Conservation (phyloP, 2,888 invertebrate genomes). For the Tenthredo scrophulariae region DNA sequence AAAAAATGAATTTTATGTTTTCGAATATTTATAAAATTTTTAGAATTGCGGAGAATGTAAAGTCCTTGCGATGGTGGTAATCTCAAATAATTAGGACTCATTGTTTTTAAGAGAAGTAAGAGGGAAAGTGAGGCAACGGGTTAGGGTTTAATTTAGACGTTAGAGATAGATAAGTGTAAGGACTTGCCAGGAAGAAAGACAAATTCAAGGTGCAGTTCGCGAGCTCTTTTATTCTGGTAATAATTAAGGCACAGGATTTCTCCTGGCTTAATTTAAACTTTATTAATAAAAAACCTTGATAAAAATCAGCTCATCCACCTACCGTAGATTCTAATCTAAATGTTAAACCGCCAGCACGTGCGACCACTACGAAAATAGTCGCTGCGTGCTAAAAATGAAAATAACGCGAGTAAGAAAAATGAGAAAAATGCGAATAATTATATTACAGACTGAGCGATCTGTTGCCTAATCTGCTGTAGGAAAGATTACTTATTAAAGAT, state of each 20-base stretch:
- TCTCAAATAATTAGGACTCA: not conserved
- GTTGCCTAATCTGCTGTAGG: not conserved
- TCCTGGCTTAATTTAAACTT: conserved; percentile 65
- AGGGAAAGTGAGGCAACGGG: not conserved
- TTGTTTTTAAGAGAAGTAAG: not conserved
- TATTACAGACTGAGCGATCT: not conserved
- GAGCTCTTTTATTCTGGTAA: conserved; percentile 55
- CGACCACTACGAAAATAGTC: conserved; percentile 44
- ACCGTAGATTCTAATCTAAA: conserved; percentile 55
- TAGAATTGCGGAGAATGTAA: not conserved
- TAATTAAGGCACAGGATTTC: conserved; percentile 62
- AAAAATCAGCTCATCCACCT: conserved; percentile 52
- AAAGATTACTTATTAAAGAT: not conserved
- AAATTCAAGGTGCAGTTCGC: conserved; percentile 48
- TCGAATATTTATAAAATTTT: no score
- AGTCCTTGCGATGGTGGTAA: not conserved
- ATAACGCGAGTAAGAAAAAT: conserved; percentile 17
- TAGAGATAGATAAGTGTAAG: conserved; percentile 11
- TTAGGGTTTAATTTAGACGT: conserved; percentile 19
- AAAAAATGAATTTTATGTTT: no score
- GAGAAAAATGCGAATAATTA: not conserved
- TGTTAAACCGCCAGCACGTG: conserved; percentile 56
- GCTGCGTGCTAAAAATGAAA: conserved; percentile 45
- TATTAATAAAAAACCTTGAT: conserved; percentile 63
- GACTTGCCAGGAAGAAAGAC: conserved; percentile 29